A percentile compares a stretch with the other conserved stretches of the same genome.
These are phyloP conservation scores for Gonatopus flavifemur DNA, from an alignment of 1,140 invertebrate species.

Conservation along the genomic window DNA sequence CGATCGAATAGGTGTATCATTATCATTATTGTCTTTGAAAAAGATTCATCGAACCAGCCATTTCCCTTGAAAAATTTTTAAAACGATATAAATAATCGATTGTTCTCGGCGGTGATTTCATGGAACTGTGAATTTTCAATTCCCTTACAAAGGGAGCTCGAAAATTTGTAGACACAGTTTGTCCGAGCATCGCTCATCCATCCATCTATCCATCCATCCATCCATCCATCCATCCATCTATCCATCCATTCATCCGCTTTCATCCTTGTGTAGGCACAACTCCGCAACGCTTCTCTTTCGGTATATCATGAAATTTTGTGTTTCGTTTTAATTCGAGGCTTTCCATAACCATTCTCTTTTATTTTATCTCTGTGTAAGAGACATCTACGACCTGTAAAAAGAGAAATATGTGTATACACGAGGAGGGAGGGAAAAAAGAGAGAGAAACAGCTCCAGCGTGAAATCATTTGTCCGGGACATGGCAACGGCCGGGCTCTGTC, in stretches of 20 bases:
- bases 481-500: conserved; percentile 11
- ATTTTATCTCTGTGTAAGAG: conserved; percentile 16
- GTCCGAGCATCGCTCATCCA: background rate
- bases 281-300: too few relatives aligned
- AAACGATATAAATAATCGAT: too few relatives aligned
- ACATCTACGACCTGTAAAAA: conserved; percentile 22
- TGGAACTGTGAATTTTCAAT: too few relatives aligned
- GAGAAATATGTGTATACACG: conserved; percentile 20
- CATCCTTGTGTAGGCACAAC: background rate
- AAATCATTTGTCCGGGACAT: conserved; percentile 39
- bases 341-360: conserved; percentile 4
- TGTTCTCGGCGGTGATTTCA: too few relatives aligned
- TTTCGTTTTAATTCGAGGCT: conserved; percentile 4
- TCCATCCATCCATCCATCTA: conserved; percentile 12
- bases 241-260: conserved; percentile 11
- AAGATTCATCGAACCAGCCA: too few relatives aligned
- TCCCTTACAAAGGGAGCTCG: too few relatives aligned
- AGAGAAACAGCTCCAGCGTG: conserved; percentile 28
- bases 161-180: too few relatives aligned
- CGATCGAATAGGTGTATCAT: too few relatives aligned
- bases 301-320: conserved; percentile 15
- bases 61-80: too few relatives aligned
- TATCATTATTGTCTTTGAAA: too few relatives aligned
- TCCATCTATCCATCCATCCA: conserved; percentile 13
- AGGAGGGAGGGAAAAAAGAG: conserved; percentile 7